Evolutionary conservation across 2,113 vertebrate genomes (phyloP).

Genomic region (Microcebus ravelobensis): DNA sequence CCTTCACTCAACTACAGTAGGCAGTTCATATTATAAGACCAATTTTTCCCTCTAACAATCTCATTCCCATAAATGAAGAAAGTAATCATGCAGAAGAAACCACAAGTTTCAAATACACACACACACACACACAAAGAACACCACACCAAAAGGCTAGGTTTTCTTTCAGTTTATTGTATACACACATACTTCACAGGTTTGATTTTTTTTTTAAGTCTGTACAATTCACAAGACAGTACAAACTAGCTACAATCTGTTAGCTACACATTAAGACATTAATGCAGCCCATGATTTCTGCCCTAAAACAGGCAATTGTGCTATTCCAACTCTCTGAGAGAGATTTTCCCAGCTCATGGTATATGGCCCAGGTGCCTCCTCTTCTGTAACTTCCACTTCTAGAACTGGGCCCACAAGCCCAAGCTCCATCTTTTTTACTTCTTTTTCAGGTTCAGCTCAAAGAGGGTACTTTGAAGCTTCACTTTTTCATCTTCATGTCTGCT

Average conservation of each 20-base stretch:
- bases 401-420: constrained; percentile 69
- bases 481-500: constrained; percentile 99
- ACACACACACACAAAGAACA: constrained; percentile 41
- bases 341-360: constrained; percentile 76
- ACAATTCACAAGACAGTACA: constrained; percentile 89
- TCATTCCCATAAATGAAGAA: constrained; percentile 10
- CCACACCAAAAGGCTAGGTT: constrained; percentile 68
- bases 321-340: constrained; percentile 80
- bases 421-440: constrained; percentile 58
- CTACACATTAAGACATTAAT: constrained; percentile 85
- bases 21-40: constrained; percentile 21
- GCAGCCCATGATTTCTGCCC: constrained; percentile 83
- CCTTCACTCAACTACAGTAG: neutral
- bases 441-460: constrained; percentile 62
- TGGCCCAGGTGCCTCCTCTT: constrained; percentile 65
- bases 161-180: constrained; percentile 86
- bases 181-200: constrained; percentile 83
- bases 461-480: constrained; percentile 85
- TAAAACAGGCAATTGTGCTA: constrained; percentile 87
- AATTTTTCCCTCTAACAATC: neutral
- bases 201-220: constrained; percentile 83
- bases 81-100: constrained; percentile 30
- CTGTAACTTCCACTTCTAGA: constrained; percentile 58
- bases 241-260: constrained; percentile 86
- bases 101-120: constrained; percentile 37